Evolutionary conservation across 2,888 invertebrate genomes (phyloP).

Genomic region (Hedya salicella): DNA sequence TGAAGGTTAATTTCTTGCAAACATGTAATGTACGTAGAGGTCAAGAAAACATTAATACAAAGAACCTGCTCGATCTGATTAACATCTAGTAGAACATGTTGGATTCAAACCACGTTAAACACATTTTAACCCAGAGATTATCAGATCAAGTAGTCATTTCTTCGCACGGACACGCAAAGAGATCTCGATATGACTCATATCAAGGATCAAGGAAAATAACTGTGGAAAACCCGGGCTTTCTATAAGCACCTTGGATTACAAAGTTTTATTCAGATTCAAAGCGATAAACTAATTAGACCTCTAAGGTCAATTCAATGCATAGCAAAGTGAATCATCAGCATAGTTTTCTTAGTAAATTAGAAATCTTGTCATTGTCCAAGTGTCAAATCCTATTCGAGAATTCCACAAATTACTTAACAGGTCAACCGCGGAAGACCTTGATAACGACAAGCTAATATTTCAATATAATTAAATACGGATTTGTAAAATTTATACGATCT

Average conservation of each 20-base stretch:
- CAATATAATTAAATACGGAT: no score
- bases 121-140: conserved; percentile 2
- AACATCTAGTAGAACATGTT: neutral
- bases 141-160: conserved; percentile 5
- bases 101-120: neutral
- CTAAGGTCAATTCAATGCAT: conserved; percentile 6
- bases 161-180: neutral
- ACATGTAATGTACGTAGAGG: neutral
- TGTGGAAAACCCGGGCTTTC: conserved; percentile 9
- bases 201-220: conserved; percentile 10
- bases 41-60: neutral
- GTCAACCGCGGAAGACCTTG: neutral
- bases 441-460: no score
- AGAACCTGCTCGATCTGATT: neutral
- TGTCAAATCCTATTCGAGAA: conserved; percentile 12
- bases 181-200: conserved; percentile 6
- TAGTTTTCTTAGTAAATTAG: conserved; percentile 6
- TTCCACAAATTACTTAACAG: neutral
- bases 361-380: neutral
- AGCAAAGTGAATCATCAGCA: conserved; percentile 17
- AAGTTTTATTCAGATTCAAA: neutral
- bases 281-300: neutral
- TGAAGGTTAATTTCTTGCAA: no score
- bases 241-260: neutral
- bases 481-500: no score